These are phyloP conservation scores for Pionites leucogaster DNA, from an alignment of 2,113 vertebrate species.

Conservation along the genomic window DNA sequence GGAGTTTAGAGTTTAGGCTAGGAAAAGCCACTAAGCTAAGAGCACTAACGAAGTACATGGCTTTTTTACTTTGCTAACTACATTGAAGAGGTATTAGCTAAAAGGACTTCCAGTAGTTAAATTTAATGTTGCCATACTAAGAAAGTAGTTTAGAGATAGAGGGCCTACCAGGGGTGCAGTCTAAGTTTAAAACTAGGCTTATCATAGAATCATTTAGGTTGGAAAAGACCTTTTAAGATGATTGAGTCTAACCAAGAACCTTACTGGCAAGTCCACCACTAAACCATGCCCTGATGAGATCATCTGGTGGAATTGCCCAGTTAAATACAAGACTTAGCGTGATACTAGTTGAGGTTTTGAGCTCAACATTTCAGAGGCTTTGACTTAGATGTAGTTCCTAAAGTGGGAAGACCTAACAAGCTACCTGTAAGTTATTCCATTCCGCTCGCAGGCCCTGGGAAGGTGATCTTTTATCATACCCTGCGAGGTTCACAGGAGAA, in stretches of 20 bases:
- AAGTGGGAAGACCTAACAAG: background rate
- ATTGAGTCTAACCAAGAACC: background rate
- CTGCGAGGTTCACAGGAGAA: background rate
- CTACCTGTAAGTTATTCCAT: background rate
- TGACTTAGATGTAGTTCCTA: background rate
- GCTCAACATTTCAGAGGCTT: background rate
- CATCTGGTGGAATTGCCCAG: background rate
- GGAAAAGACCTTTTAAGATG: background rate
- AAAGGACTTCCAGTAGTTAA: background rate
- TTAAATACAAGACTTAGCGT: background rate
- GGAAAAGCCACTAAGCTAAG: background rate
- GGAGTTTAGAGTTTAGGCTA: background rate
- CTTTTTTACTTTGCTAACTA: background rate
- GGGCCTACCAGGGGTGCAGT: background rate
- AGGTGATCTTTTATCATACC: background rate
- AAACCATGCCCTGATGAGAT: background rate
- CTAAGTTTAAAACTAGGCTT: background rate
- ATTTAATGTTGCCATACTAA: background rate
- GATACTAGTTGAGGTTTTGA: background rate
- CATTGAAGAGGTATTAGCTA: background rate
- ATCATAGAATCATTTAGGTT: background rate
- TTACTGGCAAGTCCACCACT: background rate
- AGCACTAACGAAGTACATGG: background rate
- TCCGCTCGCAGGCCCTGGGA: background rate
- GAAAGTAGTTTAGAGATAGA: background rate